phyloP scores from a whole-genome alignment of 2,113 vertebrate species.

The Gracilinanus agilis region DNA sequence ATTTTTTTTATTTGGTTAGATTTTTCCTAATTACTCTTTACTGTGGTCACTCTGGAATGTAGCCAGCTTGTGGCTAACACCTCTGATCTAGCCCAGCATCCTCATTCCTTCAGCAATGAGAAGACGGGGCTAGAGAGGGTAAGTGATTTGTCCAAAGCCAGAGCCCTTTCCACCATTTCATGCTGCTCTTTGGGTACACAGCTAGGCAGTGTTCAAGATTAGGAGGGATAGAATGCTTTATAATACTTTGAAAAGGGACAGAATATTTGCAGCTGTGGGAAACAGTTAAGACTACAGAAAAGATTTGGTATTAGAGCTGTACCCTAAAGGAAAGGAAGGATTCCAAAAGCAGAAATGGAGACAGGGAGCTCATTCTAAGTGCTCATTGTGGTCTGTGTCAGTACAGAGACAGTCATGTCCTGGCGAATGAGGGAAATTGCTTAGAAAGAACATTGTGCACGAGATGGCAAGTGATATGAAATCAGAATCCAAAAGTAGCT shows the following conservation, averaged over 20 bases:
- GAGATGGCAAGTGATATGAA: neutral
- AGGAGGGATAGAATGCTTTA: neutral
- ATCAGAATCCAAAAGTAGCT: neutral
- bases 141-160: neutral
- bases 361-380: neutral
- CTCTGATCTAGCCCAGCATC: neutral
- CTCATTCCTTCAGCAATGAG: neutral
- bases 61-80: neutral
- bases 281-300: neutral
- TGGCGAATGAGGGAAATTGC: neutral
- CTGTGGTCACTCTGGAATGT: neutral
- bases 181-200: neutral
- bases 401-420: neutral
- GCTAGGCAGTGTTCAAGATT: neutral
- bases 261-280: neutral
- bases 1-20: neutral
- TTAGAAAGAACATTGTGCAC: neutral
- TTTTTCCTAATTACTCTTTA: neutral
- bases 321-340: neutral
- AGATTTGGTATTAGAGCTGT: neutral
- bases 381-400: neutral
- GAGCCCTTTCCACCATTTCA: neutral
- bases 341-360: neutral
- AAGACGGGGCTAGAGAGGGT: neutral
- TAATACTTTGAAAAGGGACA: neutral